A percentile compares a stretch with the other conserved stretches of the same genome.
These are phyloP conservation scores for Pomatorhinus ruficollis DNA, from an alignment of 2,113 vertebrate genomes.

Conservation along the genomic window DNA sequence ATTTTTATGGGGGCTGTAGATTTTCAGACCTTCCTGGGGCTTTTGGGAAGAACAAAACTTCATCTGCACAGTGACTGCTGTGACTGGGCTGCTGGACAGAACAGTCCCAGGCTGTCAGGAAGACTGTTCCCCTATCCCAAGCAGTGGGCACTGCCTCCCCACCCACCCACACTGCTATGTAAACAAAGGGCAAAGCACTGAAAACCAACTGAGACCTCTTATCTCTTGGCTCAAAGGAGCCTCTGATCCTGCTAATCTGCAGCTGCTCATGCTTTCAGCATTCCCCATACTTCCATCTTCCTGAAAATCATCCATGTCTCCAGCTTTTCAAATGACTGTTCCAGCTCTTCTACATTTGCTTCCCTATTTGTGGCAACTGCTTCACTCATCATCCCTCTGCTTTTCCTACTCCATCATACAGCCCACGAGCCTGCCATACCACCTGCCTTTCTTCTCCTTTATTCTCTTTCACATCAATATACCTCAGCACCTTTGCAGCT, in stretches of 20 bases:
- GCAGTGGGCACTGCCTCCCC: neutral
- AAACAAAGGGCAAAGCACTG: neutral
- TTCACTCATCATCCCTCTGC: neutral
- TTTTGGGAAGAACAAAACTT: neutral
- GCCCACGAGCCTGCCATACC: neutral
- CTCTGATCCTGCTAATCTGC: neutral
- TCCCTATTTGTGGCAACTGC: neutral
- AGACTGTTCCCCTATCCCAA: neutral
- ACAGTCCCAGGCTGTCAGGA: accelerated
- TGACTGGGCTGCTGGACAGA: neutral
- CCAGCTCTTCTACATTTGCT: neutral
- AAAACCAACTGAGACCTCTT: neutral
- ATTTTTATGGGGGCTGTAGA: neutral
- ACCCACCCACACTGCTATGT: neutral
- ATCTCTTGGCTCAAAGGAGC: neutral
- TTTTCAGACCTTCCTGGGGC: neutral
- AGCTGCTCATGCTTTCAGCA: neutral
- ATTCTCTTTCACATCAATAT: neutral
- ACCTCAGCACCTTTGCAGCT: neutral
- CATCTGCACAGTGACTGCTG: accelerated
- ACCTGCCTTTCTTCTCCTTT: neutral
- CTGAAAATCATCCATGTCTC: neutral
- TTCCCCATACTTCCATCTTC: neutral
- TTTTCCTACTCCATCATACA: neutral
- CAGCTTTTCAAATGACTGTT: neutral